phyloP scores from a whole-genome alignment of 2,797 vertebrate genomes.

The Hafferia zeledoni region DNA sequence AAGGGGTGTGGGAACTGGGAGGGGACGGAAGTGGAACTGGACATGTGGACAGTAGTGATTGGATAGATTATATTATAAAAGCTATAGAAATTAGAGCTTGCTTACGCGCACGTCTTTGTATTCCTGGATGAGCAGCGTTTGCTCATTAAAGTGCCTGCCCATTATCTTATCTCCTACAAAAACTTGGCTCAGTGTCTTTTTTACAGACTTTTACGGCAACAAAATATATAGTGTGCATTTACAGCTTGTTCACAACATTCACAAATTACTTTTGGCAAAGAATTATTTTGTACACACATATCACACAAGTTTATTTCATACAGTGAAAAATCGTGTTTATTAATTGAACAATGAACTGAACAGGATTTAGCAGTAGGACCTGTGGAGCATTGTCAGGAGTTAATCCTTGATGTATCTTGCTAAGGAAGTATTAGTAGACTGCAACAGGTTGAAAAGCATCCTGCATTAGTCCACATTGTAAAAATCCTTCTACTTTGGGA shows the following conservation, averaged over 20 bases:
- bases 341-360: background rate
- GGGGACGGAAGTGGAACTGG: no score
- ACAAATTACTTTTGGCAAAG: background rate
- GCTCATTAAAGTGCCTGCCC: no score
- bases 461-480: background rate
- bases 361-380: background rate
- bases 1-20: no score
- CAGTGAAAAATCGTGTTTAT: background rate
- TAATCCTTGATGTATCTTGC: background rate
- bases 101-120: no score
- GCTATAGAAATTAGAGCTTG: no score
- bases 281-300: background rate
- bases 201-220: no score
- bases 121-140: no score
- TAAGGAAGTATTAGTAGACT: background rate
- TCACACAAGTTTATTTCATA: background rate
- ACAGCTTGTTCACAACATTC: background rate
- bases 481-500: background rate
- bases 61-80: no score
- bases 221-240: background rate
- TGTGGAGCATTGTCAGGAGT: background rate
- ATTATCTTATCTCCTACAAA: no score
- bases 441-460: background rate
- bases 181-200: no score
- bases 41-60: no score